Base-by-base conservation (phyloP, 2,113 vertebrate genomes). In the Pionites leucogaster region DNA sequence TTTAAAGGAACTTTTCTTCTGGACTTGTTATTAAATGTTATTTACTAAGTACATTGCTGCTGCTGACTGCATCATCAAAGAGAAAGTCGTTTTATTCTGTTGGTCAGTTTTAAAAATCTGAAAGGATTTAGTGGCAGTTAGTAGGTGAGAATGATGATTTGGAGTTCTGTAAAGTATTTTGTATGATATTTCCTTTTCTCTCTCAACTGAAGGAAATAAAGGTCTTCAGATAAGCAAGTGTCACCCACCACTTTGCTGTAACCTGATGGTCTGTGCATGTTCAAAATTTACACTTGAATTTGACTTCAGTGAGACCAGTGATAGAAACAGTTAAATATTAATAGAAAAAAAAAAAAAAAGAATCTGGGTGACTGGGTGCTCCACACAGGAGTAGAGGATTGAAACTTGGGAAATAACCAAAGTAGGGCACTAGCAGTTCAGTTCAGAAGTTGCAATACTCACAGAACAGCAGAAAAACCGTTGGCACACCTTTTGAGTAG, bases 1-100 rank as follows among this genome's bases (percentile, higher is more conserved):
- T 92, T 83, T 74, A 69, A 84, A 84, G 28, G n/a, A 52, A 84
- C 60, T 62, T 85, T 60, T 81, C 9, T 39, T 86, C n/a, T 31
- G 22, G 44, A 55, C 8, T 83, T 89, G 39, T 0, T 55, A 33
- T 55, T 55, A 55, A 55, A 55, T 70, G 59, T 82, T 62, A 33
- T 90, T 64, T 64, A 60, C 4, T 37, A 74, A 55, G 8, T 72
- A 59, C 13, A 0, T 46, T 13, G 49, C 28, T 74, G 9, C 70
- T 47, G 10, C 65, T 75, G 55, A 67, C 19, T 72, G 35, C 10
- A 33, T 55, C 8, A n/a, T 35, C 29, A 6, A 85, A 63, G n/a
- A 86, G 3, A 86, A 85, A 88, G 55, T 39, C 1, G 2, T 47
- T 83, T 33, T 33, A 3, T 41, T 88, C 42, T 41, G 11, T 68